Evolutionary conservation across 2,888 invertebrate species (phyloP), one percentile per base, ranked within the genome.

Genomic region (Cataglyphis albicans): DNA sequence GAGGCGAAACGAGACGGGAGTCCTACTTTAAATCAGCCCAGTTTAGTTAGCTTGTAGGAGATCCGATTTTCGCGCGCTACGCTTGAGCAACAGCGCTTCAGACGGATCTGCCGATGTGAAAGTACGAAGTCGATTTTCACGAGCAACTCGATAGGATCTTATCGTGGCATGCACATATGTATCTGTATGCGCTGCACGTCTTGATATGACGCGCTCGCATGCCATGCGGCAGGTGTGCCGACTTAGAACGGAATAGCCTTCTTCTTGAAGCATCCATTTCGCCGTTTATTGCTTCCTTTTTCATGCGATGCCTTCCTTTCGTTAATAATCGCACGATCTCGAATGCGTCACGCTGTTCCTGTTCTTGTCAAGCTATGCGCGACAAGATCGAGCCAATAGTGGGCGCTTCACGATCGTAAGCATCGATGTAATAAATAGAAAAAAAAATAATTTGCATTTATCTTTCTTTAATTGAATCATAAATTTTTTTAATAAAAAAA

Each of bases 21-120:
- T 82, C 89, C 91, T 90, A 91, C 90, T 91, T 90, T 85, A 87
- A 90, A 90, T 89, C 85, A 90, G 91, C 84, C 90, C 91, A 90
- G 89, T 86, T 78, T 90, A 87, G 70, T 84, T 89, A 87, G 73
- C 85, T 72, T 84, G 80, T 78, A 44, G 84, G 84, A 89, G 88
- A 90, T 90, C 86, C 87, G 87, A 91, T 92, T 92, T 92, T 92
- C 91, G 92, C 89, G 86, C 84, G 73, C 85, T 85, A 91, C 89
- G 91, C 92, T 91, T 88, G 83, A 91, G 84, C 87, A 84, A 85
- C 85, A 84, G 78, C 86, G 87, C 81, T 75, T 83, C 84, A 81
- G 86, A 90, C 90, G 90, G 90, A 89, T 89, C 84, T 84, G 84
- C 67, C 82, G 74, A 83, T 88, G 91, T 88, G 91, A 92, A 91